These are phyloP conservation scores for Stichodactyla helianthus DNA, from an alignment of 64 coral and sea anemone genomes.

Conservation along the genomic window DNA sequence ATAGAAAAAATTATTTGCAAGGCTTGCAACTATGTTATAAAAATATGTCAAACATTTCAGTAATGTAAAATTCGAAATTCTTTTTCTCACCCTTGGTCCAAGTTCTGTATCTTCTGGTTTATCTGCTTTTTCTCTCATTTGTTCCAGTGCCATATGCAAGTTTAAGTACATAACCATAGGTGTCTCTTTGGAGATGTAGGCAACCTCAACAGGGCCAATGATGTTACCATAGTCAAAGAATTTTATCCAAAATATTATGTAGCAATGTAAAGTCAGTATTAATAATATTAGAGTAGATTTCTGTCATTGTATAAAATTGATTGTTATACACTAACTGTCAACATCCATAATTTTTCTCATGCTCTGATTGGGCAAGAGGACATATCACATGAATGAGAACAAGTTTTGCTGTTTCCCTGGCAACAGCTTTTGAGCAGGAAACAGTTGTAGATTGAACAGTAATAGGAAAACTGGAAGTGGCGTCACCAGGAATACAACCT, in stretches of 20 bases:
- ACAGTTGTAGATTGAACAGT: too few species aligned
- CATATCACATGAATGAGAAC: too few species aligned
- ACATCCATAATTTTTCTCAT: too few species aligned
- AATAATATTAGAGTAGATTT: too few species aligned
- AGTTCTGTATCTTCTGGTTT: constrained; percentile 51
- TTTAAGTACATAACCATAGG: constrained; percentile 99
- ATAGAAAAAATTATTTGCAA: not conserved
- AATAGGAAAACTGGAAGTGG: too few species aligned
- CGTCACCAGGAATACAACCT: too few species aligned
- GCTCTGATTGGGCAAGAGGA: too few species aligned
- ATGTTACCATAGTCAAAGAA: constrained; percentile 56
- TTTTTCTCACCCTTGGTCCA: constrained; percentile 77
- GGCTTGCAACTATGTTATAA: not conserved
- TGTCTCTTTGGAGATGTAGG: constrained; percentile 91
- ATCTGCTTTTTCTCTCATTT: constrained; percentile 94
- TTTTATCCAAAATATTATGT: not conserved
- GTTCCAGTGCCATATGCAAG: constrained; percentile 93
- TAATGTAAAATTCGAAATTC: not conserved
- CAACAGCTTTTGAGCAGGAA: too few species aligned
- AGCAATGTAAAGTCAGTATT: too few species aligned
- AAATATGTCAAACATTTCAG: too few species aligned
- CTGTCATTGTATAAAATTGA: not conserved
- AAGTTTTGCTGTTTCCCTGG: too few species aligned
- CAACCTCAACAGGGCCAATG: constrained; percentile 72
- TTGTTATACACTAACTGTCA: too few species aligned